phyloP scores from a whole-genome alignment of 2,797 vertebrate genomes.

The Rachycentron canadum region DNA sequence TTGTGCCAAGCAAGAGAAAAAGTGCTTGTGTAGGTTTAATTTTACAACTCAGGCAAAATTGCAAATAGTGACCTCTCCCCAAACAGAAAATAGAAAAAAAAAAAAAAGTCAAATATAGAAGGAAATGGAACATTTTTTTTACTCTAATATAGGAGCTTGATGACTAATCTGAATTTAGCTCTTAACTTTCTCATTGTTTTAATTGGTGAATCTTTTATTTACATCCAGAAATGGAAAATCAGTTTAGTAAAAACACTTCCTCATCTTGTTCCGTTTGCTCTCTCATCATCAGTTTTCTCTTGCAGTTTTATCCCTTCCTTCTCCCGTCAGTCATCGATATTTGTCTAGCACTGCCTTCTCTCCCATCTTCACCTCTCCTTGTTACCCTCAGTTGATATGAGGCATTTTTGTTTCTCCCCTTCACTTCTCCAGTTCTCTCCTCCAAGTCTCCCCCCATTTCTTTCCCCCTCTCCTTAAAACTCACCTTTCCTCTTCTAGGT shows the following conservation, averaged over 20 bases:
- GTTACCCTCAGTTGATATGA: conserved; percentile 1
- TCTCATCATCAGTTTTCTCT: background rate
- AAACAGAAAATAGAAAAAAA: background rate
- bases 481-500: background rate
- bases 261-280: background rate
- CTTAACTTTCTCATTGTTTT: background rate
- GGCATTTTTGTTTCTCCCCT: background rate
- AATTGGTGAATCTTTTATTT: background rate
- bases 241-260: background rate
- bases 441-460: background rate
- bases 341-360: background rate
- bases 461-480: background rate
- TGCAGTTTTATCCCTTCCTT: background rate
- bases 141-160: background rate
- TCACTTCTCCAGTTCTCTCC: background rate
- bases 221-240: background rate
- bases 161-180: background rate
- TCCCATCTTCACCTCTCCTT: background rate
- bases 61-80: background rate
- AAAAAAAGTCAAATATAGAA: no score
- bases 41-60: background rate
- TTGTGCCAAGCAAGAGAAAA: background rate
- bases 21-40: background rate
- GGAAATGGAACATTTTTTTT: background rate
- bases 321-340: background rate